Evolutionary conservation across 2,888 invertebrate species (phyloP).

Genomic region (Rhamphomyia laevipes): DNA sequence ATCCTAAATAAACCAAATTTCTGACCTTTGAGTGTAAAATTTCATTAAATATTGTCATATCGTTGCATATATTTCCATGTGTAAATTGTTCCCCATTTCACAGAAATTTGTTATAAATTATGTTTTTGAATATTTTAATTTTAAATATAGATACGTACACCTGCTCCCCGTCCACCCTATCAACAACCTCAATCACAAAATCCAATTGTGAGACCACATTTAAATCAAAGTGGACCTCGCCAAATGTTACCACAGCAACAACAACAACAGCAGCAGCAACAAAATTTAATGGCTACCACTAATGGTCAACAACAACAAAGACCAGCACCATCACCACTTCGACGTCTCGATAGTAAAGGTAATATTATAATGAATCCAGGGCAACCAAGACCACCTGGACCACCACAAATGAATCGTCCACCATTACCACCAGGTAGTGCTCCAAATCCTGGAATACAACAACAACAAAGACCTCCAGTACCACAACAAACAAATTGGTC

Average conservation of each 20-base stretch:
- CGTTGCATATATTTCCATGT: too few species aligned
- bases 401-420: conserved; percentile 21
- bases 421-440: conserved; percentile 19
- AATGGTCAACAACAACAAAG: conserved; percentile 19
- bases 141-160: conserved; percentile 28
- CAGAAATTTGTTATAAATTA: too few species aligned
- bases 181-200: conserved; percentile 23
- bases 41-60: too few species aligned
- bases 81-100: too few species aligned
- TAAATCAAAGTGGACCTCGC: conserved; percentile 22
- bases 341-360: conserved; percentile 39
- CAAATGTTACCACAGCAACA: conserved; percentile 24
- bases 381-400: conserved; percentile 21
- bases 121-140: background rate
- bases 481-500: conserved; percentile 3
- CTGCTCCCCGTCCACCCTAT: conserved; percentile 25
- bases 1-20: too few species aligned
- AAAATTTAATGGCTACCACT: background rate
- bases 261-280: conserved; percentile 9
- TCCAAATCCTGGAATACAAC: background rate
- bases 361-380: conserved; percentile 26
- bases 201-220: conserved; percentile 13
- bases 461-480: conserved; percentile 9
- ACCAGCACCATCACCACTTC: conserved; percentile 31
- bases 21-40: too few species aligned